Evolutionary conservation across 2,797 vertebrate genomes (phyloP).

Genomic region (Cyprinodon diabolis): DNA sequence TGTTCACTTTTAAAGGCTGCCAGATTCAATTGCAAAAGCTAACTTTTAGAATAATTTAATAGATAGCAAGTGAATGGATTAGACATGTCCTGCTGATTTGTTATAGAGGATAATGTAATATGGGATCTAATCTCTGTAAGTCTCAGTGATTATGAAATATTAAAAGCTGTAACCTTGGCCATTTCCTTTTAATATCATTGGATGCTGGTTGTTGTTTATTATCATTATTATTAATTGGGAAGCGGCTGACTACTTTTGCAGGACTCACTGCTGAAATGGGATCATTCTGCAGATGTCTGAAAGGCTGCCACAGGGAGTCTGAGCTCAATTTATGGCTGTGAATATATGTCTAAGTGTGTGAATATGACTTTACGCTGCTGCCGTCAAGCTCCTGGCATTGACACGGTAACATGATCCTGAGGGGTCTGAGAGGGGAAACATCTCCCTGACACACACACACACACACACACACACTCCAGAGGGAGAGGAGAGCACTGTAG

Average conservation of each 20-base stretch:
- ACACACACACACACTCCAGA: conserved; percentile 80
- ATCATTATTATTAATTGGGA: not conserved
- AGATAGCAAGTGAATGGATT: not conserved
- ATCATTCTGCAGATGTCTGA: conserved; percentile 41
- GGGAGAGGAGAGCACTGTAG: conserved; percentile 90
- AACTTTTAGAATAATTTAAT: not conserved
- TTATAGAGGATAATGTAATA: not conserved
- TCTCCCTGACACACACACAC: conserved; percentile 46
- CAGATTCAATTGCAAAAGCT: not conserved
- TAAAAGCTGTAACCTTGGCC: not conserved
- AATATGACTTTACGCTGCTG: conserved; percentile 69
- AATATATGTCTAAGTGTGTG: conserved; percentile 54
- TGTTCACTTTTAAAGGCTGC: not conserved
- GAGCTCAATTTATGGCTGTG: conserved; percentile 20
- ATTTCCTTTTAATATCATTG: not conserved
- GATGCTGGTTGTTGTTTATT: not conserved
- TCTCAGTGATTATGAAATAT: not conserved
- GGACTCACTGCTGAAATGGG: conserved; percentile 23
- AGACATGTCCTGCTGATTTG: not conserved
- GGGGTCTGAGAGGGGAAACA: conserved; percentile 78
- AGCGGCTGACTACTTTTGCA: conserved; percentile 10
- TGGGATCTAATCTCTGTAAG: not conserved
- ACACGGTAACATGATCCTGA: conserved; percentile 87
- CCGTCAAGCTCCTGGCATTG: conserved; percentile 81
- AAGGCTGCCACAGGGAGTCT: conserved; percentile 43